phyloP scores from a whole-genome alignment of 2,888 invertebrate genomes.

The Amblyteles armatorius region DNA sequence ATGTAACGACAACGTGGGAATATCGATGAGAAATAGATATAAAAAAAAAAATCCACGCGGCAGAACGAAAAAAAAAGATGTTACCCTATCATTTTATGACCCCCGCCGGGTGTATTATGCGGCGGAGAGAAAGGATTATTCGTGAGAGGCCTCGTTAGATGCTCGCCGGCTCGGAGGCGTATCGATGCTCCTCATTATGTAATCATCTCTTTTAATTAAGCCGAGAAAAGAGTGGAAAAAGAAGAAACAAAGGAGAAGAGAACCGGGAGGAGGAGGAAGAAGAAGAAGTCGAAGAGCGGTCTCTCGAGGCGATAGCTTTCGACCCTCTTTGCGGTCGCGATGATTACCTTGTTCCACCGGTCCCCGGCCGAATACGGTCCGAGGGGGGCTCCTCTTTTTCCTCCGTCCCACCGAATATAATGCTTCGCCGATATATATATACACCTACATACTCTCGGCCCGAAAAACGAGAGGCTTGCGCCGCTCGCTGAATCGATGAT shows the following conservation, averaged over 20 bases:
- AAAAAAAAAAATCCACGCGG: neutral
- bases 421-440: slow-evolving; percentile 28
- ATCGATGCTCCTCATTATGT: slow-evolving; percentile 78
- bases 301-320: slow-evolving; percentile 61
- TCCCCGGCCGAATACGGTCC: slow-evolving; percentile 61
- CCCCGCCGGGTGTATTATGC: slow-evolving; percentile 5
- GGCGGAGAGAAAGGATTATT: slow-evolving; percentile 28
- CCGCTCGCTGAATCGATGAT: slow-evolving; percentile 41
- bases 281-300: slow-evolving; percentile 51
- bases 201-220: slow-evolving; percentile 79
- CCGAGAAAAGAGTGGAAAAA: slow-evolving; percentile 55
- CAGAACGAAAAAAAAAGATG: slow-evolving; percentile 13
- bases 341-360: slow-evolving; percentile 74
- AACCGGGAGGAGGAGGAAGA: slow-evolving; percentile 33
- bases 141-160: slow-evolving; percentile 68
- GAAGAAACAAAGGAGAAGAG: slow-evolving; percentile 18
- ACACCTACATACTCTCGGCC: neutral
- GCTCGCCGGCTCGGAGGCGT: slow-evolving; percentile 49
- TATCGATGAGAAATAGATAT: neutral
- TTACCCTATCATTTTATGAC: slow-evolving; percentile 31
- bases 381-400: slow-evolving; percentile 44
- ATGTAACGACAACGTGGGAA: neutral
- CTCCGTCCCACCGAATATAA: slow-evolving; percentile 47
- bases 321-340: slow-evolving; percentile 61
- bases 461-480: slow-evolving; percentile 2